These are phyloP conservation scores for Melitaea athalia DNA, from an alignment of 2,888 invertebrate genomes.

Conservation along the genomic window DNA sequence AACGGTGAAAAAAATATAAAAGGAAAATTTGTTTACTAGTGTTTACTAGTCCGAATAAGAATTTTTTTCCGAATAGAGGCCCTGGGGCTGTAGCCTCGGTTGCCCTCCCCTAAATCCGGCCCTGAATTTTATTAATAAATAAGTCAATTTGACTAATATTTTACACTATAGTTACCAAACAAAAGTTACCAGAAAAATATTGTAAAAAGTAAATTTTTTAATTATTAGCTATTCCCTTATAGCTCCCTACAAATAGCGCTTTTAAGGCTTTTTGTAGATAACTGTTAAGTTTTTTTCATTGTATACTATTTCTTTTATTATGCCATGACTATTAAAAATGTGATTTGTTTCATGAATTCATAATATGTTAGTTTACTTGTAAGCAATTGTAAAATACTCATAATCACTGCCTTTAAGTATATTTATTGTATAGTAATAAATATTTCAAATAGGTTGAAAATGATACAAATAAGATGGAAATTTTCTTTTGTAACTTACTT, in stretches of 20 bases:
- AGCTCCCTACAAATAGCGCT: not conserved
- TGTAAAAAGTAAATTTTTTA: not conserved
- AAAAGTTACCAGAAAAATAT: slow-evolving; percentile 5
- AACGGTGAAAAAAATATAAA: too few species aligned
- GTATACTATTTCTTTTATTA: not conserved
- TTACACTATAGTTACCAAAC: slow-evolving; percentile 15
- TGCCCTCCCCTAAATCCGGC: too few species aligned
- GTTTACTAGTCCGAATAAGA: too few species aligned
- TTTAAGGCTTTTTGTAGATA: not conserved
- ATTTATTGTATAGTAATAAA: slow-evolving; percentile 44
- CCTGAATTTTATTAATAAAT: slow-evolving; percentile 19
- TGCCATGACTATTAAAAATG: not conserved
- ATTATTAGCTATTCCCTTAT: slow-evolving; percentile 2
- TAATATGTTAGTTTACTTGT: slow-evolving; percentile 20
- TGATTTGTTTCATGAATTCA: not conserved
- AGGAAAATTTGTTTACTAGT: too few species aligned
- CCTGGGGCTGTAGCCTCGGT: too few species aligned
- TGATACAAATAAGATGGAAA: slow-evolving; percentile 37
- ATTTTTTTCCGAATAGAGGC: too few species aligned
- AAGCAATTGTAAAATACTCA: slow-evolving; percentile 43
- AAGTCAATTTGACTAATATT: slow-evolving; percentile 14
- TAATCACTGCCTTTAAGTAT: slow-evolving; percentile 41
- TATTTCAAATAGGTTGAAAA: slow-evolving; percentile 5
- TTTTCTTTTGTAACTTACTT: slow-evolving; percentile 70
- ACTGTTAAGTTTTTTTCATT: slow-evolving; percentile 9